Percentiles rank a stretch among this genome's conserved stretches.
phyloP scores from a whole-genome alignment of 2,113 vertebrate genomes.

The Nothoprocta pentlandii region DNA sequence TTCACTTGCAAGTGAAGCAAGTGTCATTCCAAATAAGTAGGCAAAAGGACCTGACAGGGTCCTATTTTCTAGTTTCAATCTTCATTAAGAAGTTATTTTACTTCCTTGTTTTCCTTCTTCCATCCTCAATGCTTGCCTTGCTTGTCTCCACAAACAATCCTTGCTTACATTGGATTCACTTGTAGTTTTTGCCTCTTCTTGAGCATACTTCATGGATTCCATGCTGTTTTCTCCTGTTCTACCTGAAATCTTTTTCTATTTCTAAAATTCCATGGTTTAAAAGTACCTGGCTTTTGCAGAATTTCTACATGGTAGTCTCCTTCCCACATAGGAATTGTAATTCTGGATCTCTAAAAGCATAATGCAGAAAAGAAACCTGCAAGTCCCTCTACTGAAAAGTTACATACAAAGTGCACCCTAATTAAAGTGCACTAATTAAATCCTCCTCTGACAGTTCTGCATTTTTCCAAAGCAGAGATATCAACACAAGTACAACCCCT shows the following conservation, averaged over 20 bases:
- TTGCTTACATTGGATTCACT: not conserved
- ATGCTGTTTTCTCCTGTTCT: not conserved
- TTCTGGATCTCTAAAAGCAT: not conserved
- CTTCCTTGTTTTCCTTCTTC: not conserved
- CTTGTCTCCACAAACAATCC: not conserved
- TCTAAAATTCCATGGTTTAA: not conserved
- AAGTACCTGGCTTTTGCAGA: not conserved
- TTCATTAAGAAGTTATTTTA: not conserved
- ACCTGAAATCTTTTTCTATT: not conserved
- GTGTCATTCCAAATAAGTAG: not conserved
- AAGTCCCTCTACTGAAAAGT: not conserved
- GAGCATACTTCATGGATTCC: not conserved
- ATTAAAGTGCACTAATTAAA: not conserved
- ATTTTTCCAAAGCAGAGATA: not conserved
- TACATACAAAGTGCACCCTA: not conserved
- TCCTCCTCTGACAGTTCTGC: not conserved
- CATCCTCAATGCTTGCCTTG: rapidly evolving
- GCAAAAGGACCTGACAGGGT: not conserved
- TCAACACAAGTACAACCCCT: not conserved
- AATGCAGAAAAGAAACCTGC: not conserved
- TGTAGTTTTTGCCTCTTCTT: not conserved
- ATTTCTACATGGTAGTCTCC: not conserved
- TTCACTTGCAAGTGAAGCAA: no score
- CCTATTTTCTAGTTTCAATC: not conserved
- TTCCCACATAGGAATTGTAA: not conserved